A percentile compares a stretch with the other conserved stretches of the same genome.
These are phyloP conservation scores for Cephus pulcher DNA, from an alignment of 2,888 invertebrate species.

Conservation along the genomic window DNA sequence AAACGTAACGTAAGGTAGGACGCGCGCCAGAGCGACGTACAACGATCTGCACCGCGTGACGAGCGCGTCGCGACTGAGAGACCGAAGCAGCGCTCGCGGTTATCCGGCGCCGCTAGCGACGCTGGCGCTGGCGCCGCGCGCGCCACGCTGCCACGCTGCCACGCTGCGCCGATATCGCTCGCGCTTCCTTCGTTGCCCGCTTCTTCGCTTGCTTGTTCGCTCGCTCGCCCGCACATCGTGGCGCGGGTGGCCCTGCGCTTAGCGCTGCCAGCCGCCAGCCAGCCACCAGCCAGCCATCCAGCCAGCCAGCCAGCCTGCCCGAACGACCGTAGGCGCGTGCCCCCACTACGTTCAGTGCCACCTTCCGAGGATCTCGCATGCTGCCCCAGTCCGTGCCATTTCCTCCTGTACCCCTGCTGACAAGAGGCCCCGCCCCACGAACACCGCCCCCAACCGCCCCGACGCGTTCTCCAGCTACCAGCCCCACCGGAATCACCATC, in stretches of 20 bases:
- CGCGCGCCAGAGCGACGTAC: slow-evolving; percentile 1
- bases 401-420: slow-evolving; percentile 22
- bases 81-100: slow-evolving; percentile 53
- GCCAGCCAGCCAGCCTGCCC: slow-evolving; percentile 4
- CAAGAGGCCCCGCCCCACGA: slow-evolving; percentile 22
- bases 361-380: neutral
- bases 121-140: slow-evolving; percentile 13
- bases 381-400: slow-evolving; percentile 4
- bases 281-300: slow-evolving; percentile 35
- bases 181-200: slow-evolving; percentile 61
- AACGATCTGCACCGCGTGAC: slow-evolving; percentile 63
- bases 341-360: neutral
- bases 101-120: slow-evolving; percentile 24
- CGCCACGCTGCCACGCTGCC: slow-evolving; percentile 41
- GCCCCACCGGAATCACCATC: neutral
- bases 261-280: slow-evolving; percentile 50
- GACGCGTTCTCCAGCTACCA: neutral
- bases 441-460: slow-evolving; percentile 46
- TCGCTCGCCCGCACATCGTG: slow-evolving; percentile 58
- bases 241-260: slow-evolving; percentile 64
- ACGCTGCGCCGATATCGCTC: slow-evolving; percentile 55
- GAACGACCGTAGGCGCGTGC: neutral
- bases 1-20: neutral
- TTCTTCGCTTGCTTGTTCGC: slow-evolving; percentile 53
- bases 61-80: slow-evolving; percentile 67